phyloP scores from a whole-genome alignment of 2,888 invertebrate genomes.

The Calameuta idolon region DNA sequence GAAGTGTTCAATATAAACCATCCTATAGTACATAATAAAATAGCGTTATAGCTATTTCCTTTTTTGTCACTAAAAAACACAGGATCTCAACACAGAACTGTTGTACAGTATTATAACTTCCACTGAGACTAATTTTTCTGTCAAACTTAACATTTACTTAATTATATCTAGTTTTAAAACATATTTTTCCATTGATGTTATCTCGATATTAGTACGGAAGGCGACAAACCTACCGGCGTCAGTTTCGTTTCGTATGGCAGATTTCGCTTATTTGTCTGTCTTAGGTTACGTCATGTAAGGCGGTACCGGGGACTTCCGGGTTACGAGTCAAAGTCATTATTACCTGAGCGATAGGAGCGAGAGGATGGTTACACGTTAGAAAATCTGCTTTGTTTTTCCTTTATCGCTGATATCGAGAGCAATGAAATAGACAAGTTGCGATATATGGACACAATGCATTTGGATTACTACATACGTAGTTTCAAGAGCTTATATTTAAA shows the following conservation, averaged over 20 bases:
- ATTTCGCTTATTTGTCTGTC: not conserved
- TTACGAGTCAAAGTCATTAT: slow-evolving; percentile 37
- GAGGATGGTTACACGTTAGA: not conserved
- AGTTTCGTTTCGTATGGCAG: not conserved
- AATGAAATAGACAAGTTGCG: no score
- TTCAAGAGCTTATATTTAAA: not conserved
- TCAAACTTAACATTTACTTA: not conserved
- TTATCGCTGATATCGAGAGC: no score
- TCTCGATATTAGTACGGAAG: not conserved
- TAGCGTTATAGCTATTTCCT: not conserved
- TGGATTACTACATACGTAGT: not conserved
- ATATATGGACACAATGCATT: not conserved
- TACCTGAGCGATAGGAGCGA: slow-evolving; percentile 2
- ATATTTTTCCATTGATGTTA: not conserved
- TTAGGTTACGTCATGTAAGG: slow-evolving; percentile 17
- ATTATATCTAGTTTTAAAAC: not conserved
- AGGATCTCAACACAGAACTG: not conserved
- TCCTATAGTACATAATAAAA: not conserved
- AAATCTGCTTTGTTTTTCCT: not conserved
- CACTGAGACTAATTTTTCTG: not conserved
- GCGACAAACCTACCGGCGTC: not conserved
- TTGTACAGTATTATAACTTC: not conserved
- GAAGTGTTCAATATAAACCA: not conserved
- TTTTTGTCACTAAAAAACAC: not conserved
- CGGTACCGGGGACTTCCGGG: slow-evolving; percentile 32